A percentile compares a stretch with the other conserved stretches of the same genome.
phyloP scores from a whole-genome alignment of 2,113 vertebrate genomes.

The Erythrolamprus reginae region DNA sequence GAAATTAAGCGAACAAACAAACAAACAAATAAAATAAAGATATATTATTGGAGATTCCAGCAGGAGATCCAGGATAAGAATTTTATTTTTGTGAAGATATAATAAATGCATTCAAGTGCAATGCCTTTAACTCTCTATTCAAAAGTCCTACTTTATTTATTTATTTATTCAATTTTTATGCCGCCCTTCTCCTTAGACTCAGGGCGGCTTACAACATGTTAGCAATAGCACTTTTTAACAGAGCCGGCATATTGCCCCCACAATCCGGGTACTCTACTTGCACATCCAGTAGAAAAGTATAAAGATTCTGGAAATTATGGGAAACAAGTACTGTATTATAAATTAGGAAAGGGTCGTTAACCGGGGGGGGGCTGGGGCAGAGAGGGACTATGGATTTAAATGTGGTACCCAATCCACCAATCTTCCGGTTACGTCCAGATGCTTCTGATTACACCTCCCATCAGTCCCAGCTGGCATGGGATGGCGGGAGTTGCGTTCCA shows the following conservation, averaged over 20 bases:
- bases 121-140: not conserved
- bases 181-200: too few species aligned
- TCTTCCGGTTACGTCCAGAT: not conserved
- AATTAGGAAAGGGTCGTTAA: not conserved
- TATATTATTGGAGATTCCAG: not conserved
- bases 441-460: not conserved
- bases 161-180: too few species aligned
- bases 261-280: too few species aligned
- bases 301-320: not conserved
- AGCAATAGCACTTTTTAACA: too few species aligned
- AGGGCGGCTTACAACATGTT: too few species aligned
- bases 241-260: too few species aligned
- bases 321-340: not conserved
- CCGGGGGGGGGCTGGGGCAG: too few species aligned
- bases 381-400: not conserved
- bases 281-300: not conserved
- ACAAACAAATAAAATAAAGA: too few species aligned
- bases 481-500: not conserved
- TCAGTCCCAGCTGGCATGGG: not conserved
- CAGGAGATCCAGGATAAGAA: not conserved
- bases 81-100: not conserved
- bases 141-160: not conserved
- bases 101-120: not conserved
- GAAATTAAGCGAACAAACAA: too few species aligned
- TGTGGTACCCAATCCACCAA: not conserved